Base-by-base conservation (phyloP, 2,888 invertebrate genomes). In the Microdon myrmicae region DNA sequence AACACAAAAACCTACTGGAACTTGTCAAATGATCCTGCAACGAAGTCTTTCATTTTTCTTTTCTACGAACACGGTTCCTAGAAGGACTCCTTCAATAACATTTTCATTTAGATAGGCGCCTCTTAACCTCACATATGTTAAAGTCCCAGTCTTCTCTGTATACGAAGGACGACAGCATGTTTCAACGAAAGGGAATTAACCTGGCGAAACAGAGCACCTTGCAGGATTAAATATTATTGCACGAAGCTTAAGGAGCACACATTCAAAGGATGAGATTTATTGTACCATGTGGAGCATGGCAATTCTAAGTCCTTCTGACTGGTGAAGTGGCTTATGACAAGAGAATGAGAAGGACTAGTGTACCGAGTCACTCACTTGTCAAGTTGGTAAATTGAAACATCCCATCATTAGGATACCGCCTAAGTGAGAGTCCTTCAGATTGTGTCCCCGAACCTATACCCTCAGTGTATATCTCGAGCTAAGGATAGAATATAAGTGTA, bases 381-480 rank as follows among this genome's bases (percentile, higher is more conserved):
- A 58, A 64, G 64, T 64, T 58, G 58, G 58, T 58, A 64, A 64
- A 64, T 64, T 64, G 64, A 64, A 64, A 53, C 51, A 37, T 51
- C 53, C 51, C 51, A 37, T 39, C 32, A 32, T 45, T 34, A 43
- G 45, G 41, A 55, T 34, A 38, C 28, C 22, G 14, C 25, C 29
- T 34, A 23, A 7, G 9, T 10, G 39, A 48, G 41, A 38, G 49
- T 44, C 43, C 60, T 61, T 58, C 29, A 53, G 34, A 16, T n/a
- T n/a, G n/a, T n/a, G n/a, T n/a, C n/a, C n/a, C 35, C 22, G 20
- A 35, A 53, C 43, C 22, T 19, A 20, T 32, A 34, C 38, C 47
- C 53, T 45, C 44, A 38, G 34, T 45, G 38, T 39, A 45, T 38
- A 17, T 34, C 53, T 4, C n/a, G 10, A 26, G 10, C 8, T 3